These are phyloP conservation scores for Propithecus perrieri DNA, from an alignment of 2,797 vertebrate species.

Conservation along the genomic window DNA sequence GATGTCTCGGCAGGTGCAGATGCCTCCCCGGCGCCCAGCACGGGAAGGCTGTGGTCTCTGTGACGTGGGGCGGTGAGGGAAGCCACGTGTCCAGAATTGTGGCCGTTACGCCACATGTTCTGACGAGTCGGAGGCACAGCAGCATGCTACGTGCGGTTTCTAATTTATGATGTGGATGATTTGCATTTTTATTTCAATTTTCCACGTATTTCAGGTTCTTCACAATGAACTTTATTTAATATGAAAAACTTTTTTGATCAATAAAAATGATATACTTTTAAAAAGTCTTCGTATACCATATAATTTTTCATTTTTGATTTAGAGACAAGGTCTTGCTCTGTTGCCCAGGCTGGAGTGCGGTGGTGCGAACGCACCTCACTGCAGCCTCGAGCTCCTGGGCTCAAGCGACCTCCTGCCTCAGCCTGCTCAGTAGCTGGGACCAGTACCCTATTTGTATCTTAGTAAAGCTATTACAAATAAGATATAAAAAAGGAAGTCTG, in stretches of 20 bases:
- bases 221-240: background rate
- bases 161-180: background rate
- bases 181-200: background rate
- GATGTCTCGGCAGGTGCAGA: no score
- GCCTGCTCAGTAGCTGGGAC: no score
- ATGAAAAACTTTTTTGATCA: background rate
- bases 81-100: background rate
- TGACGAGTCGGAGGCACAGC: background rate
- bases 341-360: background rate
- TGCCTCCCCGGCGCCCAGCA: no score
- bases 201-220: background rate
- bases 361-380: background rate
- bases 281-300: background rate
- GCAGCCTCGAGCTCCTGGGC: background rate
- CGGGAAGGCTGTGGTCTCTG: no score
- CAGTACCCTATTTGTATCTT: background rate
- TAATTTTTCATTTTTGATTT: background rate
- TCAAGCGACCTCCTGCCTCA: no score
- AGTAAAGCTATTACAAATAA: background rate
- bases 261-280: background rate
- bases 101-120: background rate
- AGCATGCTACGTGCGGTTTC: background rate
- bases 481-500: background rate
- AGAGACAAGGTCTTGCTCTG: background rate
- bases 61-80: no score